A percentile compares a stretch with the other conserved stretches of the same genome.
phyloP scores from a whole-genome alignment of 2,113 vertebrate species.

The Taurulus bubalis region DNA sequence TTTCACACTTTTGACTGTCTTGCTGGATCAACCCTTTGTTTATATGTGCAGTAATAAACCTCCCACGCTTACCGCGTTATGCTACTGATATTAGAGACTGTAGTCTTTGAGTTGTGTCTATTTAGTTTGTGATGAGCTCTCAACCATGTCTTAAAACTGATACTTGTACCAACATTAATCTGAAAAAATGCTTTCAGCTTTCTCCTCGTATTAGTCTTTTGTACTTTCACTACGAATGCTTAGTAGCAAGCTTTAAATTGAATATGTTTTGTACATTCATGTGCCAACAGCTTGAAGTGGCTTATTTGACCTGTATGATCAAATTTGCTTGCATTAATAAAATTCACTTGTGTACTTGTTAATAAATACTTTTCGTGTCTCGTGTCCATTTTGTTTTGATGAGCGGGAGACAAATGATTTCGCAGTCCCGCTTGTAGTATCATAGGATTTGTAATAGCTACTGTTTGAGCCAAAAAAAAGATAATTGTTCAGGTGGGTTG shows the following conservation, averaged over 20 bases:
- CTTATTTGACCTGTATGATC: conserved; percentile 99
- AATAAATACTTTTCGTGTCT: conserved; percentile 69
- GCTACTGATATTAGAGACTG: conserved; percentile 90
- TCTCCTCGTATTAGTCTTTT: conserved; percentile 96
- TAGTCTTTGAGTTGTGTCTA: conserved; percentile 96
- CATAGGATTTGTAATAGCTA: neutral
- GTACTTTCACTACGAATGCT: conserved; percentile 98
- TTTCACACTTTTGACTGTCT: conserved; percentile 88
- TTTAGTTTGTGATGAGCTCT: conserved; percentile 95
- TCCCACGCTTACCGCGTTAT: conserved; percentile 88
- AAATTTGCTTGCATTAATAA: conserved; percentile 99
- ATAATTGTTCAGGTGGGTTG: neutral
- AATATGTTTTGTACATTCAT: conserved; percentile 99
- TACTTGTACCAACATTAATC: conserved; percentile 88
- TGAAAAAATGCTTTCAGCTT: conserved; percentile 86
- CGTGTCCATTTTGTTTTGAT: conserved; percentile 35
- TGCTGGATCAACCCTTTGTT: conserved; percentile 88
- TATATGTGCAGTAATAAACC: conserved; percentile 93
- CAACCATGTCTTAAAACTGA: conserved; percentile 91
- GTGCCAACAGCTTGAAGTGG: conserved; percentile 99
- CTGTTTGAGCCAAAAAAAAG: neutral
- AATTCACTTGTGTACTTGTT: conserved; percentile 97
- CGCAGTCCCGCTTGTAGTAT: neutral
- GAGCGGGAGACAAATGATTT: neutral
- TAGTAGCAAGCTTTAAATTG: conserved; percentile 96